These are phyloP conservation scores for Enteromius paludinosus DNA, from an alignment of 2,797 vertebrate species.

Conservation along the genomic window DNA sequence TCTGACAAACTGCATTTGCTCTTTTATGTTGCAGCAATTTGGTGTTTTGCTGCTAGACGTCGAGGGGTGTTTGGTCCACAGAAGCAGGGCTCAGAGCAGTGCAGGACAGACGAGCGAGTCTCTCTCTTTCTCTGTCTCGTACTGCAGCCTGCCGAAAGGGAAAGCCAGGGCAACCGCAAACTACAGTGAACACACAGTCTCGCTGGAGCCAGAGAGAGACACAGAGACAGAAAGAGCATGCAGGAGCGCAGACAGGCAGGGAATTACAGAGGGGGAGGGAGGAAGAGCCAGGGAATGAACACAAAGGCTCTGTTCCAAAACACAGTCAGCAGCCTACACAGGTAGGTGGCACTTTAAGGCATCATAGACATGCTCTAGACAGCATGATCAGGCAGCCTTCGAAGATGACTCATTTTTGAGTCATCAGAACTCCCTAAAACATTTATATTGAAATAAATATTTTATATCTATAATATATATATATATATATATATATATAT, in stretches of 20 bases:
- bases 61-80: slow-evolving; percentile 18
- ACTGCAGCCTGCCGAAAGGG: slow-evolving; percentile 41
- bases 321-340: slow-evolving; percentile 8
- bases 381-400: not conserved
- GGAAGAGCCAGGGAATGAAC: slow-evolving; percentile 1
- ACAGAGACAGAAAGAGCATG: slow-evolving; percentile 21
- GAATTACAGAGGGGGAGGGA: not conserved
- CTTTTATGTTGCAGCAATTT: slow-evolving; percentile 24
- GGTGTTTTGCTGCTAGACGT: slow-evolving; percentile 25
- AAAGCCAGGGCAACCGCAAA: slow-evolving; percentile 47
- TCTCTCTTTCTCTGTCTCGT: slow-evolving; percentile 14
- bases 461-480: too few relatives aligned
- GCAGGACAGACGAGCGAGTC: slow-evolving; percentile 10
- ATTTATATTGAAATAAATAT: too few relatives aligned
- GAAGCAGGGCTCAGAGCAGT: slow-evolving; percentile 43
- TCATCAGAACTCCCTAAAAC: not conserved
- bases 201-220: slow-evolving; percentile 41
- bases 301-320: slow-evolving; percentile 32
- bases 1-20: not conserved
- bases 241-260: slow-evolving; percentile 11
- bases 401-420: not conserved
- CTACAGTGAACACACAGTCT: slow-evolving; percentile 47
- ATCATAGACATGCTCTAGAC: not conserved
- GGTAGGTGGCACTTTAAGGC: not conserved
- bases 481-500: too few relatives aligned